Evolutionary conservation across 2,888 invertebrate genomes (phyloP), one percentile per base, ranked within the genome.

Genomic region (Sphinx pinastri): DNA sequence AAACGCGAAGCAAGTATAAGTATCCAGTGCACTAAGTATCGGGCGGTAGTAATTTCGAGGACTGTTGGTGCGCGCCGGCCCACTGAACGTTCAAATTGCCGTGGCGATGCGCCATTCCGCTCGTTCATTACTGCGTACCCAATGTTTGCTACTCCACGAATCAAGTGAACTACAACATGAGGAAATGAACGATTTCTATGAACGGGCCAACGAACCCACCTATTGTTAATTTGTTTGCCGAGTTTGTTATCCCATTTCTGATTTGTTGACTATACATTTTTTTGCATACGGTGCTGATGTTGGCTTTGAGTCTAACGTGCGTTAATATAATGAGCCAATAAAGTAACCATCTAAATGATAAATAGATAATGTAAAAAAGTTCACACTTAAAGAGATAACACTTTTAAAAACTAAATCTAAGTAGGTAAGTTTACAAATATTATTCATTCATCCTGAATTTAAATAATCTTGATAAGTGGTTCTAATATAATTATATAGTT

Each of bases 1-100:
- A 81, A 81, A 79, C 79, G 77, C 76, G 73, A 63, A 70, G 74
- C 66, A 69, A 66, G 69, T 70, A 75, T 75, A 80, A 74, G 76
- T 63, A 60, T 60, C 60, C n/a, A 60, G 47, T 60, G 60, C 72
- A 76, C 75, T 79, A 79, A 78, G 79, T 81, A 80, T 80, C 76
- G 82, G 79, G 81, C 81, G 78, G 83, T 81, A 77, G 85, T 87
- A 89, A 90, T 91, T 90, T 88, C 85, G 89, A 89, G 89, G 87
- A 84, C 84, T 84, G 89, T 88, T 87, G 85, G 84, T 84, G 80
- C 84, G 86, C 85, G 81, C 78, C 89, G 91, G 90, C 82, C 89
- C 89, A 90, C 88, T 91, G 89, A 85, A 83, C 88, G 88, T 87
- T 88, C 88, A 91, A 92, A 92, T 92, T 91, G 88, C 84, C 91